Evolutionary conservation across 2,113 vertebrate genomes (phyloP).

Genomic region (Andinoacara biseriatus): DNA sequence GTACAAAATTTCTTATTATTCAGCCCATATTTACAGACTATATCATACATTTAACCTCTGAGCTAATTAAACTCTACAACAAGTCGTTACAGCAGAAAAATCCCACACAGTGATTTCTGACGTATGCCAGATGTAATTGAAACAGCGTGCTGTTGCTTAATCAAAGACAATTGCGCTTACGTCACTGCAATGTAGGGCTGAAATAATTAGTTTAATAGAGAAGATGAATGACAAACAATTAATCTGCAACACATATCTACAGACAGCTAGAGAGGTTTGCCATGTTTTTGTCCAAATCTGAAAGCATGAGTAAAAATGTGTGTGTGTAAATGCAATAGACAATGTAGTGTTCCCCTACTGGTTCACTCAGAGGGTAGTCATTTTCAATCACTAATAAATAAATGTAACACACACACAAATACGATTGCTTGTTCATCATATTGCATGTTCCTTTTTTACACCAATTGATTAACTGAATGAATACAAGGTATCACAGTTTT

Average conservation of each 20-base stretch:
- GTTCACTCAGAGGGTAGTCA: neutral
- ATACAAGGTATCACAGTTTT: no score
- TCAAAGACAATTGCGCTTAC: slow-evolving; percentile 11
- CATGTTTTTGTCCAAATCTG: neutral
- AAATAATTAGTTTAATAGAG: slow-evolving; percentile 7
- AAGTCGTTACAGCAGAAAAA: slow-evolving; percentile 30
- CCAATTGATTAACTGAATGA: no score
- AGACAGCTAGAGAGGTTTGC: neutral
- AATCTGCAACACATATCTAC: neutral
- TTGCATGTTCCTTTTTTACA: no score
- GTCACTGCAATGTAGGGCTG: slow-evolving; percentile 1
- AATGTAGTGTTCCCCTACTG: neutral
- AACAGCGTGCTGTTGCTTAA: slow-evolving; percentile 45
- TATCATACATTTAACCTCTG: slow-evolving; percentile 29
- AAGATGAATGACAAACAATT: slow-evolving; percentile 2
- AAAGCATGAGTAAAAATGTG: neutral
- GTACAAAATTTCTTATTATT: slow-evolving; percentile 37
- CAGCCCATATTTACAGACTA: slow-evolving; percentile 38
- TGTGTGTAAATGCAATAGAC: neutral
- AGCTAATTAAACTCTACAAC: slow-evolving; percentile 37
- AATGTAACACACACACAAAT: no score
- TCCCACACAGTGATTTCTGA: slow-evolving; percentile 32
- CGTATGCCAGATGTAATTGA: slow-evolving; percentile 40
- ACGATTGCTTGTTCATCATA: no score
- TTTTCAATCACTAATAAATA: no score